These are phyloP conservation scores for Solea solea DNA, from an alignment of 2,113 vertebrate genomes.

Conservation along the genomic window DNA sequence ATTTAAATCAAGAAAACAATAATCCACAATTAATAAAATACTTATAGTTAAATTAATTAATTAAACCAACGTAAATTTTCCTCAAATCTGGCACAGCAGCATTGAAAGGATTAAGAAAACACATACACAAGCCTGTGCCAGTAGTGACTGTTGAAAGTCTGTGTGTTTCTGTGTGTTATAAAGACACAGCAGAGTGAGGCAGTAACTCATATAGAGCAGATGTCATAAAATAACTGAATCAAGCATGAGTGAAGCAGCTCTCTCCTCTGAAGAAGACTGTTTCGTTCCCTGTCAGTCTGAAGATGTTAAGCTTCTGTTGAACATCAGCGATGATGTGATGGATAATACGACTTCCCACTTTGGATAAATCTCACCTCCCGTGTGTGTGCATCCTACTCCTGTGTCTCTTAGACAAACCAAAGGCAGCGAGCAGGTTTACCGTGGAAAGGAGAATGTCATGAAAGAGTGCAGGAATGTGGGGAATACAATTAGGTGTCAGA, in stretches of 20 bases:
- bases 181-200: background rate
- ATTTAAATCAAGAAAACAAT: no score
- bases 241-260: background rate
- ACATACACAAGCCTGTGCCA: slow-evolving; percentile 1
- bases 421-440: slow-evolving; percentile 24
- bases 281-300: slow-evolving; percentile 4
- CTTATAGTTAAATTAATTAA: background rate
- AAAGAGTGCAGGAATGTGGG: slow-evolving; percentile 20
- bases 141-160: background rate
- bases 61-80: background rate
- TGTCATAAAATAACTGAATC: slow-evolving; percentile 5
- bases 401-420: background rate
- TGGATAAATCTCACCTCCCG: slow-evolving; percentile 18
- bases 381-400: background rate
- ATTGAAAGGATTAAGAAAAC: background rate
- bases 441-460: slow-evolving; percentile 21
- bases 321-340: slow-evolving; percentile 21
- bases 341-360: background rate
- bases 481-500: slow-evolving; percentile 34
- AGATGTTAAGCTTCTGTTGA: slow-evolving; percentile 1
- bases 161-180: background rate
- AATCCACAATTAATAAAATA: no score
- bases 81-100: background rate
- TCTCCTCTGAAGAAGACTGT: slow-evolving; percentile 3
- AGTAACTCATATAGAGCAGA: background rate